phyloP scores from a whole-genome alignment of 2,797 vertebrate species.

The Eospalax fontanierii region DNA sequence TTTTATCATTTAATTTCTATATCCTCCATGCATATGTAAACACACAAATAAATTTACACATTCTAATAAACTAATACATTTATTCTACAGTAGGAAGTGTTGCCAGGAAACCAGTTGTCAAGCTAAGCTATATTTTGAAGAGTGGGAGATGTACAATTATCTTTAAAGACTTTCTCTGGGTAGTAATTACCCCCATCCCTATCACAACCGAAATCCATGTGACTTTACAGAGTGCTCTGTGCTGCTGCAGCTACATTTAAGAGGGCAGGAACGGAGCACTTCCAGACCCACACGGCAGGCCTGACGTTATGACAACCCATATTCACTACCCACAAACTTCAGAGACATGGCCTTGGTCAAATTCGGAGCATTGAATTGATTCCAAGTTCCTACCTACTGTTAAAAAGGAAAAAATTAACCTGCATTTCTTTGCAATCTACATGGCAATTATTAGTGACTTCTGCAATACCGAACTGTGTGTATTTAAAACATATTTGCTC shows the following conservation, averaged over 20 bases:
- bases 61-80: slow-evolving; percentile 86
- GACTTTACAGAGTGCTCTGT: slow-evolving; percentile 80
- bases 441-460: slow-evolving; percentile 22
- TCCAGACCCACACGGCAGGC: neutral
- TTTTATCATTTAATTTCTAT: slow-evolving; percentile 80
- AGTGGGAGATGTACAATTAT: slow-evolving; percentile 92
- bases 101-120: slow-evolving; percentile 91
- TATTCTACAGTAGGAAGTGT: slow-evolving; percentile 88
- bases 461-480: neutral
- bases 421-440: neutral
- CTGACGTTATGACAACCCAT: neutral
- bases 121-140: slow-evolving; percentile 90
- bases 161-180: slow-evolving; percentile 91
- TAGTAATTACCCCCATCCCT: slow-evolving; percentile 90
- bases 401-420: neutral
- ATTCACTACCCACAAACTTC: neutral
- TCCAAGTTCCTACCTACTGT: neutral
- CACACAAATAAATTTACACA: slow-evolving; percentile 85
- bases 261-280: neutral
- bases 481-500: slow-evolving; percentile 51
- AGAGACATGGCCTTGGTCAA: neutral
- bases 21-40: slow-evolving; percentile 52
- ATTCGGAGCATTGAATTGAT: neutral
- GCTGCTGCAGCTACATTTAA: slow-evolving; percentile 66
- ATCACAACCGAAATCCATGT: slow-evolving; percentile 82